phyloP scores from a whole-genome alignment of 2,888 invertebrate species.

The Pristionchus entomophagus region DNA sequence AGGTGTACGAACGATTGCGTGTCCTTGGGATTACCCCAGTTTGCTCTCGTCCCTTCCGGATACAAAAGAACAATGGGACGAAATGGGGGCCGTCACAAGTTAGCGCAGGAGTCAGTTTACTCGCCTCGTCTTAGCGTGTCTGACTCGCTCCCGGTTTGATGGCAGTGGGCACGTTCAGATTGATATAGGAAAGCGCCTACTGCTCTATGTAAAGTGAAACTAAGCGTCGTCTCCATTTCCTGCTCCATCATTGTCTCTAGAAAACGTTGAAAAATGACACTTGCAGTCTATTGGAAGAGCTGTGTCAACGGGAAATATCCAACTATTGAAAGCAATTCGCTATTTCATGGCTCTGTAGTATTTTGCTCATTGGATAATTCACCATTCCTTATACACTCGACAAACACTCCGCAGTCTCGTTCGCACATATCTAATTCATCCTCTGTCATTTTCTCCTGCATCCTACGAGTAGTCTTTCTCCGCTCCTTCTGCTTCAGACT shows the following conservation, averaged over 20 bases:
- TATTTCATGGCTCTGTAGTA: no score
- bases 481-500: neutral
- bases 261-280: no score
- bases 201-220: no score
- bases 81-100: neutral
- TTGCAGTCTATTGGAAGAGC: no score
- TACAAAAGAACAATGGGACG: slow-evolving; percentile 24
- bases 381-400: neutral
- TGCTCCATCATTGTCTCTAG: no score
- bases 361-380: neutral
- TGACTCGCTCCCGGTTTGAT: neutral
- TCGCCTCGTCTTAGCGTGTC: neutral
- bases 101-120: neutral
- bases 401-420: neutral
- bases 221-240: no score
- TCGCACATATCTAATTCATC: slow-evolving; percentile 13
- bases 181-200: no score
- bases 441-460: neutral
- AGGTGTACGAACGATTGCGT: neutral
- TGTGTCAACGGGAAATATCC: no score
- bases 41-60: slow-evolving; percentile 4
- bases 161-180: neutral
- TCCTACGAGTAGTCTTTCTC: slow-evolving; percentile 3
- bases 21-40: slow-evolving; percentile 18
- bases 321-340: no score